A percentile compares a stretch with the other conserved stretches of the same genome.
Conservation (phyloP, 2,797 vertebrate genomes). For the Paratrypauchen microcephalus region DNA sequence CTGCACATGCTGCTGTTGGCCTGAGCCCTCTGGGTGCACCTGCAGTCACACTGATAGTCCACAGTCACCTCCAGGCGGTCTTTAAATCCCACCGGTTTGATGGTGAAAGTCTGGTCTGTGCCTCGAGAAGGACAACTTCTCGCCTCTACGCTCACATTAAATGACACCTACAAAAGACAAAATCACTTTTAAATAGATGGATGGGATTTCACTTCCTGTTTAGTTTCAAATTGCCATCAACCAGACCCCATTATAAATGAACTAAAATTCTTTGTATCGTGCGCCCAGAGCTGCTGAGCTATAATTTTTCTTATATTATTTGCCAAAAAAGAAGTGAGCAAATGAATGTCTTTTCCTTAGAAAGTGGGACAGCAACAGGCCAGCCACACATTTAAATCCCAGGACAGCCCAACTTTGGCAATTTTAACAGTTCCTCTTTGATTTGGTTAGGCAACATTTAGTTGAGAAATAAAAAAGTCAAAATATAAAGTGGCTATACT, state of each 20-base stretch:
- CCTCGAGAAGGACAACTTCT: constrained; percentile 80
- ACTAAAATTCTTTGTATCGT: not conserved
- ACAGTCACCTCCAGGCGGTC: constrained; percentile 87
- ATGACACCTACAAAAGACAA: constrained; percentile 82
- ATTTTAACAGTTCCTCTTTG: constrained; percentile 16
- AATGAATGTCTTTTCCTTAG: constrained; percentile 28
- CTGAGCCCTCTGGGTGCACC: constrained; percentile 74
- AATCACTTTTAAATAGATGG: not conserved
- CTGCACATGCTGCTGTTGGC: constrained; percentile 84
- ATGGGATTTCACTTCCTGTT: constrained; percentile 13
- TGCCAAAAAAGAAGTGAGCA: constrained; percentile 4
- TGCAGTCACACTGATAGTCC: constrained; percentile 85
- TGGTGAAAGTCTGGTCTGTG: constrained; percentile 80
- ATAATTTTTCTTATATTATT: constrained; percentile 26
- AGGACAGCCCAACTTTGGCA: constrained; percentile 42
- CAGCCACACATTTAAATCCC: constrained; percentile 56
- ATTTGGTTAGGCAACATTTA: not conserved
- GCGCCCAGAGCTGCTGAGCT: constrained; percentile 32
- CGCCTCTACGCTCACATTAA: constrained; percentile 87
- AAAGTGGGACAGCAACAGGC: constrained; percentile 32
- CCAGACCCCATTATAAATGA: not conserved
- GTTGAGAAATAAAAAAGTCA: not conserved
- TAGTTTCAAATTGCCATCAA: not conserved
- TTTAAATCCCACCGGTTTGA: constrained; percentile 93
- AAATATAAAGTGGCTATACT: not conserved